phyloP scores from a whole-genome alignment of 2,888 invertebrate genomes.

The Palloptera scutellata region DNA sequence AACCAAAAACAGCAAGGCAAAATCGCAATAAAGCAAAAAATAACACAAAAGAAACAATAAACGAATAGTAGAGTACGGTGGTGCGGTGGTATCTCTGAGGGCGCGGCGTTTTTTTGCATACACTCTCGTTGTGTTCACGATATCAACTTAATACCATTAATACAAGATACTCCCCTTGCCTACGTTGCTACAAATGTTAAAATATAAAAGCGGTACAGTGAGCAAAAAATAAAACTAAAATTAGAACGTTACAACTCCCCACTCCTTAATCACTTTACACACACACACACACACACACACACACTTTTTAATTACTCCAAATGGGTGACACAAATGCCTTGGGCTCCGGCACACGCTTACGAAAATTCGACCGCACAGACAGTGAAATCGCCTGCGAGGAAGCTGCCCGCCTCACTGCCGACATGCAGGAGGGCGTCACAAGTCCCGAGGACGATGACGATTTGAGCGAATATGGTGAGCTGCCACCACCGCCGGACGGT shows the following conservation, averaged over 20 bases:
- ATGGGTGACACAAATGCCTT: slow-evolving; percentile 54
- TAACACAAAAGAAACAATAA: neutral
- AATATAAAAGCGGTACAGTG: too few relatives aligned
- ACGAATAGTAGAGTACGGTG: too few relatives aligned
- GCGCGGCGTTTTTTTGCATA: neutral
- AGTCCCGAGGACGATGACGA: slow-evolving; percentile 67
- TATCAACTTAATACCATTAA: too few relatives aligned
- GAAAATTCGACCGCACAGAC: slow-evolving; percentile 73
- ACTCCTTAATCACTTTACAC: neutral
- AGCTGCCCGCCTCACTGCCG: slow-evolving; percentile 78
- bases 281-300: neutral
- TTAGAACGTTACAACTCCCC: neutral
- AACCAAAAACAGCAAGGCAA: slow-evolving; percentile 12
- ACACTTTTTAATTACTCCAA: neutral
- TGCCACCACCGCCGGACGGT: slow-evolving; percentile 88
- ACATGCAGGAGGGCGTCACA: slow-evolving; percentile 66
- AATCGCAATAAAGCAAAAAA: neutral
- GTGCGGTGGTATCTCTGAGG: too few relatives aligned
- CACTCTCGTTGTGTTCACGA: neutral
- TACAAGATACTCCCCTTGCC: too few relatives aligned
- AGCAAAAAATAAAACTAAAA: neutral
- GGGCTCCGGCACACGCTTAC: slow-evolving; percentile 57
- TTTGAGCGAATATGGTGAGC: slow-evolving; percentile 76
- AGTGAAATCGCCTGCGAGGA: slow-evolving; percentile 88
- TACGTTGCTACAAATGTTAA: too few relatives aligned